A percentile compares a stretch with the other conserved stretches of the same genome.
phyloP scores from a whole-genome alignment of 23 tunicate species.

The Ascidia mentula region DNA sequence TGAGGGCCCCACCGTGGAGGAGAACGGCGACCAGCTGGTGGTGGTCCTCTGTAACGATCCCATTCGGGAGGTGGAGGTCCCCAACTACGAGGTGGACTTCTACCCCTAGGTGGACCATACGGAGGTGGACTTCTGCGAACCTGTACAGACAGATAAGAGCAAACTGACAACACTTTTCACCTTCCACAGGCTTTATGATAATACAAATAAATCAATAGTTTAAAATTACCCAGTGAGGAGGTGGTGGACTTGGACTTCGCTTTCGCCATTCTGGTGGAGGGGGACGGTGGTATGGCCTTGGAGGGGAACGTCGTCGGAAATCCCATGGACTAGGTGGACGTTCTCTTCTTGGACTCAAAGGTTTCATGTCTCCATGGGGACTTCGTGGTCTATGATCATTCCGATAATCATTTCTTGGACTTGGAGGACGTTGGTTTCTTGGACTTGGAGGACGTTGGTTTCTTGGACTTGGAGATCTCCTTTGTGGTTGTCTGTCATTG shows the following conservation, averaged over 20 bases:
- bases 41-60: constrained; percentile 67
- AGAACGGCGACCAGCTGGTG: constrained; percentile 37
- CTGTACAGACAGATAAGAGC: too few relatives aligned
- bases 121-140: constrained; percentile 52
- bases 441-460: constrained; percentile 5
- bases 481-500: constrained; percentile 5
- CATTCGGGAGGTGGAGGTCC: constrained; percentile 72
- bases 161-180: neutral
- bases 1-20: constrained; percentile 58
- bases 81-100: constrained; percentile 81
- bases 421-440: constrained; percentile 12
- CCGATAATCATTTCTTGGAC: too few relatives aligned
- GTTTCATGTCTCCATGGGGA: neutral
- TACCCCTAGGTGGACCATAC: constrained; percentile 49
- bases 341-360: constrained; percentile 66
- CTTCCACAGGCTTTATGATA: neutral
- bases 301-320: constrained; percentile 52
- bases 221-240: constrained; percentile 57
- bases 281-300: constrained; percentile 21
- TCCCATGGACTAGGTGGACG: constrained; percentile 64
- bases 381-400: constrained; percentile 42
- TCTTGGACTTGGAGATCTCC: constrained; percentile 19
- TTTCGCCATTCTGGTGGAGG: constrained; percentile 41
- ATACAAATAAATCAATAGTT: neutral
- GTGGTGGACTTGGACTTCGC: constrained; percentile 58